These are phyloP conservation scores for Hemibagrus guttatus DNA, from an alignment of 2,797 vertebrate genomes.

Conservation along the genomic window DNA sequence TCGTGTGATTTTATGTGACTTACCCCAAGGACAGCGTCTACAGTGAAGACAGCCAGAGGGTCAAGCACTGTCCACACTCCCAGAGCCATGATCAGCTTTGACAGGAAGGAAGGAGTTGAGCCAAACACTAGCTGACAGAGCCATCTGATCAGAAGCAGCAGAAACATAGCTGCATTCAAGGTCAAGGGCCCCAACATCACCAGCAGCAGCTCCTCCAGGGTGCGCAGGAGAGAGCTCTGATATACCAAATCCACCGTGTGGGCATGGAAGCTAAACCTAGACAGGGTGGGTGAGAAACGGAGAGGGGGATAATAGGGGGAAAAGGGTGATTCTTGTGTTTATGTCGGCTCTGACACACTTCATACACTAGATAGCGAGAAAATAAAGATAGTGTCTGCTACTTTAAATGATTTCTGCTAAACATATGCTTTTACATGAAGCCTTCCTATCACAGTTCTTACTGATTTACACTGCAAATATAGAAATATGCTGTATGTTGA, in stretches of 20 bases:
- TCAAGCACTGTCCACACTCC: slow-evolving; percentile 95
- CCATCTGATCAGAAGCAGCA: slow-evolving; percentile 94
- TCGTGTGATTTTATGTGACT: slow-evolving; percentile 94
- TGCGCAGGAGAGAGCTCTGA: slow-evolving; percentile 84
- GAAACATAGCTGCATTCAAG: slow-evolving; percentile 82
- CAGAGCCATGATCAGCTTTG: slow-evolving; percentile 95
- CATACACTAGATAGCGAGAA: not conserved
- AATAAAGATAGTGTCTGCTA: not conserved
- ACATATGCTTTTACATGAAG: not conserved
- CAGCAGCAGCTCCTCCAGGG: slow-evolving; percentile 86
- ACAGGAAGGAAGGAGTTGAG: slow-evolving; percentile 92
- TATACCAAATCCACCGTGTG: slow-evolving; percentile 89
- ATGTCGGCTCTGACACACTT: not conserved
- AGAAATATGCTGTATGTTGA: not conserved
- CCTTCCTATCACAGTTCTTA: not conserved
- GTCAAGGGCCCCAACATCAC: slow-evolving; percentile 88
- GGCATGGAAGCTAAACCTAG: slow-evolving; percentile 83
- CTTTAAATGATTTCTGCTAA: not conserved
- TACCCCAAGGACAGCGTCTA: slow-evolving; percentile 96
- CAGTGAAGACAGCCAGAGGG: slow-evolving; percentile 92
- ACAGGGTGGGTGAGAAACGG: slow-evolving; percentile 51
- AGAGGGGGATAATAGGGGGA: not conserved
- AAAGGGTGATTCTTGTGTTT: not conserved
- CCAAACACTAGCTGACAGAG: slow-evolving; percentile 93
- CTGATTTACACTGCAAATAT: not conserved